Conservation (phyloP, 2,797 vertebrate genomes). For the Xenopus petersii region DNA sequence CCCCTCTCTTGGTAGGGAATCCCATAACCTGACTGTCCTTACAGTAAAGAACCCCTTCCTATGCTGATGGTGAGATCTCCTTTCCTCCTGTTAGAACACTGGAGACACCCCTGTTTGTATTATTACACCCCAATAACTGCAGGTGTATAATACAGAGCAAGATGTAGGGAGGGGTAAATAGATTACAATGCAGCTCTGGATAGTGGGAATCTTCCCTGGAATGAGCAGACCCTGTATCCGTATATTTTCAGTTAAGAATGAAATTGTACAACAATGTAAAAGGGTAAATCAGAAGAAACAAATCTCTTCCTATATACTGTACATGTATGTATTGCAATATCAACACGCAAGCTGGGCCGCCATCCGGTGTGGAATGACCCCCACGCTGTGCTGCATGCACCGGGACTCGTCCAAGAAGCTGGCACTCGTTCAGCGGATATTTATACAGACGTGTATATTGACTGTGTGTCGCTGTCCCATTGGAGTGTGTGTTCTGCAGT, state of each 20-base stretch:
- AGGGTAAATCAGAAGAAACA: constrained; percentile 55
- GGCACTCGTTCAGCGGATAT: constrained; percentile 69
- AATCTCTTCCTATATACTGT: constrained; percentile 66
- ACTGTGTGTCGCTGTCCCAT: constrained; percentile 65
- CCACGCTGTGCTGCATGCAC: constrained; percentile 75
- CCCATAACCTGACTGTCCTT: too few species aligned
- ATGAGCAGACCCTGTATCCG: constrained; percentile 71
- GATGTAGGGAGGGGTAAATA: too few species aligned
- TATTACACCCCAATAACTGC: too few species aligned
- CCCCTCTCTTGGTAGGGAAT: too few species aligned
- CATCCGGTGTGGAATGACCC: constrained; percentile 63
- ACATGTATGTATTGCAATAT: constrained; percentile 72
- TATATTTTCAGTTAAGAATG: constrained; percentile 73
- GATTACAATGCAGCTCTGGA: too few species aligned
- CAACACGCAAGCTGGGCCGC: constrained; percentile 54
- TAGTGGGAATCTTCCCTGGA: constrained; percentile 29
- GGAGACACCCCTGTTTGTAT: too few species aligned
- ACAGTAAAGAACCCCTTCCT: too few species aligned
- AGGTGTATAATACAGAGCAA: too few species aligned
- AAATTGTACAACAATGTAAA: constrained; percentile 70
- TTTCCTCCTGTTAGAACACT: too few species aligned
- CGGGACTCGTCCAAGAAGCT: constrained; percentile 53
- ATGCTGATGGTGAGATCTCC: too few species aligned
- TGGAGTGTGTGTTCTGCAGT: constrained; percentile 69
- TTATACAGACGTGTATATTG: constrained; percentile 57